phyloP scores from a whole-genome alignment of 2,113 vertebrate genomes.

The Chaetura pelagica region DNA sequence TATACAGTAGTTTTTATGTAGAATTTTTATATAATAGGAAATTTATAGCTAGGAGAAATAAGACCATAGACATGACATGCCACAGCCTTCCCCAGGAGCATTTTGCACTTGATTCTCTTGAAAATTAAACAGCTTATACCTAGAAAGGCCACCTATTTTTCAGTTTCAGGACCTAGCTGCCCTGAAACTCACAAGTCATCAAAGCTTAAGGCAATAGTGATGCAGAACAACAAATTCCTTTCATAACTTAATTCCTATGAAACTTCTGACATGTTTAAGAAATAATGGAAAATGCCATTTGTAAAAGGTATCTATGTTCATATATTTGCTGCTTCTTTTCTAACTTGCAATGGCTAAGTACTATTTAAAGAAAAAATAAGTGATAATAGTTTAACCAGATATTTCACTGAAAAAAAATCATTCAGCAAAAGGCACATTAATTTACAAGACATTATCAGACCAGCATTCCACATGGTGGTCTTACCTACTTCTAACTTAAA shows the following conservation, averaged over 20 bases:
- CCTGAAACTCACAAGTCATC: not conserved
- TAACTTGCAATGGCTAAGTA: not conserved
- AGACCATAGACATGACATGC: not conserved
- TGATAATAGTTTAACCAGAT: not conserved
- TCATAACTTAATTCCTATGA: not conserved
- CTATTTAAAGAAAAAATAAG: not conserved
- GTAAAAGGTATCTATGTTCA: not conserved
- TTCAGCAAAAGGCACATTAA: not conserved
- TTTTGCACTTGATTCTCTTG: not conserved
- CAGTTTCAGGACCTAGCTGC: not conserved
- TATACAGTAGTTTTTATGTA: not conserved
- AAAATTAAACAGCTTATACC: not conserved
- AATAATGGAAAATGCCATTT: not conserved
- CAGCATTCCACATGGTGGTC: not conserved
- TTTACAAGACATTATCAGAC: not conserved
- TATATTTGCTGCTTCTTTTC: not conserved
- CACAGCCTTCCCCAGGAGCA: not conserved
- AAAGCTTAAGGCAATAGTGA: not conserved
- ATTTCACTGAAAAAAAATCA: not conserved
- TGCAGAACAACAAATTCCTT: not conserved
- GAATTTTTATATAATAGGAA: not conserved
- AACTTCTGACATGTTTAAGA: not conserved
- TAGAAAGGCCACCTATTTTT: not conserved
- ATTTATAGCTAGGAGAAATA: not conserved
- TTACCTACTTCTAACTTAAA: not conserved